Percentiles rank a stretch among this genome's conserved stretches.
Conservation (phyloP, 2,113 vertebrate genomes). For the Corynorhinus townsendii region DNA sequence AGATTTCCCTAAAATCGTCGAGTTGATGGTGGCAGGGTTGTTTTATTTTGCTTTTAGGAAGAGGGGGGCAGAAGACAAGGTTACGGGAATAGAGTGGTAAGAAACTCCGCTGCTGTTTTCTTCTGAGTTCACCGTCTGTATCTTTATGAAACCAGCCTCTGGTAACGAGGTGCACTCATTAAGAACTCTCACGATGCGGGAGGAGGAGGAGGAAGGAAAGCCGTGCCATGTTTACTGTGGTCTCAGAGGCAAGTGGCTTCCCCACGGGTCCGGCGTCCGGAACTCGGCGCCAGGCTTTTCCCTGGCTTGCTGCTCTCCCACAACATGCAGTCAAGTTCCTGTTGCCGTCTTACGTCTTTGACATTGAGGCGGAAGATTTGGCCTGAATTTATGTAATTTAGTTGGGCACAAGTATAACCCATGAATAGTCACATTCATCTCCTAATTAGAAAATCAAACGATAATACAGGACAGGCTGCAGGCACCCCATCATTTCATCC, state of each 20-base stretch:
- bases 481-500: conserved; percentile 34
- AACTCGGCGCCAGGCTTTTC: conserved; percentile 47
- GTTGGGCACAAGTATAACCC: conserved; percentile 69
- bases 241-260: conserved; percentile 19
- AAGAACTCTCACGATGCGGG: conserved; percentile 15
- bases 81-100: not conserved
- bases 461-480: conserved; percentile 61
- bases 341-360: conserved; percentile 67
- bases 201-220: conserved; percentile 27
- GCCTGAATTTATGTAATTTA: conserved; percentile 76
- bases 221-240: conserved; percentile 18
- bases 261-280: not conserved
- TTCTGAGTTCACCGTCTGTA: not conserved
- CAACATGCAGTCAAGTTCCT: conserved; percentile 60
- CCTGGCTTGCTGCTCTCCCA: conserved; percentile 52
- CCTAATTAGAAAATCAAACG: conserved; percentile 77
- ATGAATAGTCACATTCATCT: conserved; percentile 67
- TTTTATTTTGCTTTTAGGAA: not conserved
- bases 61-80: not conserved
- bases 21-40: not conserved
- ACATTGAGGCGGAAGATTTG: conserved; percentile 76
- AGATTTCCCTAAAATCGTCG: conserved; percentile 21
- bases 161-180: conserved; percentile 12
- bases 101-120: conserved; percentile 50
- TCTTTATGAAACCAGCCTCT: conserved; percentile 39